Evolutionary conservation across 2,888 invertebrate genomes (phyloP).

Genomic region (Halocaridina rubra): DNA sequence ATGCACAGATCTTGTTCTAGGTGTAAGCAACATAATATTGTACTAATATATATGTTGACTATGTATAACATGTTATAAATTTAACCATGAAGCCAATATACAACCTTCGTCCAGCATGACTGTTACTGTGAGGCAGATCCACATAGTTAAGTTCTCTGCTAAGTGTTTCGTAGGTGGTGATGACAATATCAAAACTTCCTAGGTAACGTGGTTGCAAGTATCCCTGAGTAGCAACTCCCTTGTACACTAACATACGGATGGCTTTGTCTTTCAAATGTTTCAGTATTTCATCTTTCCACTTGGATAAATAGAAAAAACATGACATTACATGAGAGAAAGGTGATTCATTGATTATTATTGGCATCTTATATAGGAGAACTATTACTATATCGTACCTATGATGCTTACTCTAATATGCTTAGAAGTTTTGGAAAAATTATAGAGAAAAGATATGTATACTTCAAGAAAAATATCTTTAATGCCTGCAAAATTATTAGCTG

Average conservation of each 20-base stretch:
- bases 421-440: no score
- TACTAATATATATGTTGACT: neutral
- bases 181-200: slow-evolving; percentile 77
- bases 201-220: slow-evolving; percentile 76
- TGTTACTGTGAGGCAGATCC: slow-evolving; percentile 71
- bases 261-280: slow-evolving; percentile 73
- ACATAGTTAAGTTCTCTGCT: slow-evolving; percentile 75
- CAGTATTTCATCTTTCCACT: slow-evolving; percentile 80
- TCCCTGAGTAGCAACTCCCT: slow-evolving; percentile 71
- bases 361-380: no score
- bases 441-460: no score
- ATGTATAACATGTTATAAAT: neutral
- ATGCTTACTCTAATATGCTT: no score
- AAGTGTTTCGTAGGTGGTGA: slow-evolving; percentile 79
- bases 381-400: no score
- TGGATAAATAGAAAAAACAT: no score
- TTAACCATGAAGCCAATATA: neutral
- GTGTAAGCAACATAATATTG: no score
- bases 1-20: no score
- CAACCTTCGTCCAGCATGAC: slow-evolving; percentile 66
- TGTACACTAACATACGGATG: slow-evolving; percentile 69
- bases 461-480: no score
- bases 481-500: no score
- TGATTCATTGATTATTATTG: no score
- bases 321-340: no score